phyloP scores from a whole-genome alignment of 30 jellyfish, hydroid and myxozoan genomes.

The Turritopsis dohrnii region DNA sequence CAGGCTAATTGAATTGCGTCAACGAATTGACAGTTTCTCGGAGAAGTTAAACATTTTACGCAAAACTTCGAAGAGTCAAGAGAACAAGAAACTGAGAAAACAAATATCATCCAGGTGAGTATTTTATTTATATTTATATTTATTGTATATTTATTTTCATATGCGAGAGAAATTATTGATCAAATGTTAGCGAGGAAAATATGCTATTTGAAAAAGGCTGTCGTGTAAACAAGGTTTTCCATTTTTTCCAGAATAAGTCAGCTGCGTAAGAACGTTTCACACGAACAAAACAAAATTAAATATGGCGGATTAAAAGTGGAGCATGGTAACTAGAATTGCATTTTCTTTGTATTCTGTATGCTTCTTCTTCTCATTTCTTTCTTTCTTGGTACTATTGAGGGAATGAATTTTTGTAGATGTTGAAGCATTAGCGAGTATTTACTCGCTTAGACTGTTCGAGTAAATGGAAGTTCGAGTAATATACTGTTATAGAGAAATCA shows the following conservation, averaged over 20 bases:
- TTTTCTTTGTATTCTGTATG: background rate
- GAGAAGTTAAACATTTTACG: background rate
- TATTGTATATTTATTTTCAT: too few relatives aligned
- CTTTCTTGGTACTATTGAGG: too few relatives aligned
- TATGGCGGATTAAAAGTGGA: background rate
- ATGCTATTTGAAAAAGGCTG: too few relatives aligned
- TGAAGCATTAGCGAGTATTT: too few relatives aligned
- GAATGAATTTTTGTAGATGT: too few relatives aligned
- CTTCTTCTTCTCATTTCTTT: too few relatives aligned
- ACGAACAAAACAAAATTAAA: conserved; percentile 1
- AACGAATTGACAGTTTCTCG: background rate
- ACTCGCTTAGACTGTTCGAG: too few relatives aligned
- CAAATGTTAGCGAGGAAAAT: too few relatives aligned
- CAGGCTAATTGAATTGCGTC: background rate
- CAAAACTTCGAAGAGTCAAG: background rate
- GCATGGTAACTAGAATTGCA: background rate
- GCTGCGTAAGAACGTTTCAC: background rate
- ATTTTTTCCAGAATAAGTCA: background rate
- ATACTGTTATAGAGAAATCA: too few relatives aligned
- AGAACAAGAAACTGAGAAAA: conserved; percentile 1
- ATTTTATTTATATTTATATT: background rate
- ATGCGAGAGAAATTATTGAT: background rate
- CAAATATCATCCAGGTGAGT: conserved; percentile 2
- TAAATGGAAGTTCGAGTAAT: too few relatives aligned
- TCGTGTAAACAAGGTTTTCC: too few relatives aligned